These are phyloP conservation scores for Therioaphis trifolii DNA, from an alignment of 2,888 invertebrate genomes.

Conservation along the genomic window DNA sequence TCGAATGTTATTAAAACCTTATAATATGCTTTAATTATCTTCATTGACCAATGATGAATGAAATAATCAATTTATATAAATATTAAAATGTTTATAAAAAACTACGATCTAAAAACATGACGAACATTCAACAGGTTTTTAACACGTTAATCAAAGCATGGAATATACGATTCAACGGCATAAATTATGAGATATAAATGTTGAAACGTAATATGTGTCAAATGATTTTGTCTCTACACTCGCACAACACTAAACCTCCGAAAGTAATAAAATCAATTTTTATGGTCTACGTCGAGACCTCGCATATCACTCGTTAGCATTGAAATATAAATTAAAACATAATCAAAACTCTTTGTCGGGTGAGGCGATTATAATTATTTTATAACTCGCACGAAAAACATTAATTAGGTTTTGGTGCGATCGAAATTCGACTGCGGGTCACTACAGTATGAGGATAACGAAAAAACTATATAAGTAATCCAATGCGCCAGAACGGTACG, in stretches of 20 bases:
- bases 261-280: slow-evolving; percentile 27
- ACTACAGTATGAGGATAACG: not conserved
- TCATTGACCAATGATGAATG: too few relatives aligned
- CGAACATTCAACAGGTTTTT: slow-evolving; percentile 7
- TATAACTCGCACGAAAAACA: not conserved
- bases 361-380: not conserved
- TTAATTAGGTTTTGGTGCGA: not conserved
- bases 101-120: not conserved
- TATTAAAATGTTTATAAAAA: too few relatives aligned
- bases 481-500: too few relatives aligned
- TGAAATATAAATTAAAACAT: not conserved
- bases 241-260: not conserved
- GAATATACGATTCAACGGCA: not conserved
- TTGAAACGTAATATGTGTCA: too few relatives aligned
- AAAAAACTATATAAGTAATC: too few relatives aligned
- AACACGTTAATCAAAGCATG: not conserved
- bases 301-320: not conserved
- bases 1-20: too few relatives aligned
- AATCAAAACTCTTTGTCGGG: not conserved
- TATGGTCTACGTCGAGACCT: slow-evolving; percentile 1
- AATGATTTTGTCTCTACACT: slow-evolving; percentile 1
- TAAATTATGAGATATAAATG: not conserved
- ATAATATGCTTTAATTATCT: too few relatives aligned
- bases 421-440: not conserved
- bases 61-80: too few relatives aligned